phyloP scores from a whole-genome alignment of 2,113 vertebrate species.

The Phaethornis superciliosus region DNA sequence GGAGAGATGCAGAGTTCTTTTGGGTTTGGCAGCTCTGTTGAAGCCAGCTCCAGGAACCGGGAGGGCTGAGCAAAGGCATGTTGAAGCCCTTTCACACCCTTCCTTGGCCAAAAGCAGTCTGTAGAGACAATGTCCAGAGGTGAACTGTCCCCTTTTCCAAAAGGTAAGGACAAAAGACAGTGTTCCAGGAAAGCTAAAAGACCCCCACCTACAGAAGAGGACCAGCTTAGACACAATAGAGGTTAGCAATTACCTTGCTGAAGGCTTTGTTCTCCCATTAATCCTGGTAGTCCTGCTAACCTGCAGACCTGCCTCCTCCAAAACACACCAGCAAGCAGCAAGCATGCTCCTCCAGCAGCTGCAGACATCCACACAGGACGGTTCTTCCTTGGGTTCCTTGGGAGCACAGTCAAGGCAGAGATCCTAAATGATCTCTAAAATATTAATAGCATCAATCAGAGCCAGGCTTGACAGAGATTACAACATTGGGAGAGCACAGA shows the following conservation, averaged over 20 bases:
- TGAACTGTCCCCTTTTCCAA: background rate
- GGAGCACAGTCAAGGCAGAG: background rate
- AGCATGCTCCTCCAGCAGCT: background rate
- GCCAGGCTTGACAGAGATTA: conserved; percentile 13
- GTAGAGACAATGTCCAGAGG: background rate
- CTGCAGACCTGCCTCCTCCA: background rate
- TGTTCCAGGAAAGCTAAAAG: background rate
- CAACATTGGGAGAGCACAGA: background rate
- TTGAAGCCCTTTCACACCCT: background rate
- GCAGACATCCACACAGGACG: background rate
- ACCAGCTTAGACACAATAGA: background rate
- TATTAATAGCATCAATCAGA: conserved; percentile 51
- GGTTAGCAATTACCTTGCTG: background rate
- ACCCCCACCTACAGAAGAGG: background rate
- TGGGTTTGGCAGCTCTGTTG: background rate
- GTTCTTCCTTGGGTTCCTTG: background rate
- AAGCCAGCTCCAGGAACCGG: background rate
- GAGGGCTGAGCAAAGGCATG: background rate
- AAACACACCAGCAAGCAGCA: background rate
- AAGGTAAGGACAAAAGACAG: background rate
- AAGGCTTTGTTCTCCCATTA: background rate
- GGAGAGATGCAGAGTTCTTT: background rate
- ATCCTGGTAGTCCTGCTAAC: background rate
- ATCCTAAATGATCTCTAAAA: conserved; percentile 50
- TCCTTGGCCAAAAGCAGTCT: background rate